A percentile compares a stretch with the other conserved stretches of the same genome.
Evolutionary conservation across 2,797 vertebrate genomes (phyloP).

Genomic region (Luscinia megarhynchos): DNA sequence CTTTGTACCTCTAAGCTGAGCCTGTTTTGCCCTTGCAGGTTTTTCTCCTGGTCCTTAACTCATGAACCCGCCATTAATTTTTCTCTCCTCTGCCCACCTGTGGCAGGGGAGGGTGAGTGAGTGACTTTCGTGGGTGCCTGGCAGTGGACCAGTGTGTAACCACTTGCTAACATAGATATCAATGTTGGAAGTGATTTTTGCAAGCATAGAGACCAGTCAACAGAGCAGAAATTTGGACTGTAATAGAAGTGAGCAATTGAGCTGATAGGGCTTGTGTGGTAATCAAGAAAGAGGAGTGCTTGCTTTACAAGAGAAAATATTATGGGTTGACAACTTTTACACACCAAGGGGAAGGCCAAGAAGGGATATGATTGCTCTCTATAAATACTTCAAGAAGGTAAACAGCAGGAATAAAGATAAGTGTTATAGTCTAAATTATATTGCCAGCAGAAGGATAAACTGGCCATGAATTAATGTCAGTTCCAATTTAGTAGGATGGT

Average conservation of each 20-base stretch:
- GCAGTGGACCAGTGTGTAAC: neutral
- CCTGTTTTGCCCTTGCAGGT: neutral
- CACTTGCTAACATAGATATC: neutral
- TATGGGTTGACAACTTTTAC: neutral
- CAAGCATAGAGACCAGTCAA: neutral
- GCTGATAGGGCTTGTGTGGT: neutral
- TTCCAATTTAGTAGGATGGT: neutral
- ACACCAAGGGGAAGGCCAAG: neutral
- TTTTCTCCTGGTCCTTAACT: neutral
- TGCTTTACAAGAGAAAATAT: neutral
- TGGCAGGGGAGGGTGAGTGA: neutral
- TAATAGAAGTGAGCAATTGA: neutral
- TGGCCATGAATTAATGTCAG: neutral
- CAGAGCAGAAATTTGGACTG: neutral
- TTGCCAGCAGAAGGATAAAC: neutral
- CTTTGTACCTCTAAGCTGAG: neutral
- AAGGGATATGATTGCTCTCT: neutral
- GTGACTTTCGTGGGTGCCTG: neutral
- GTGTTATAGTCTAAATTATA: neutral
- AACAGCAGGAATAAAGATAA: neutral
- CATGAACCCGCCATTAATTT: neutral
- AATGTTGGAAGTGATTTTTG: neutral
- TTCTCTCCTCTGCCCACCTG: neutral
- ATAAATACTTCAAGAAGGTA: neutral
- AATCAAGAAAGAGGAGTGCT: neutral